Conservation (phyloP, 2,113 vertebrate species). For the Oryzias curvinotus region DNA sequence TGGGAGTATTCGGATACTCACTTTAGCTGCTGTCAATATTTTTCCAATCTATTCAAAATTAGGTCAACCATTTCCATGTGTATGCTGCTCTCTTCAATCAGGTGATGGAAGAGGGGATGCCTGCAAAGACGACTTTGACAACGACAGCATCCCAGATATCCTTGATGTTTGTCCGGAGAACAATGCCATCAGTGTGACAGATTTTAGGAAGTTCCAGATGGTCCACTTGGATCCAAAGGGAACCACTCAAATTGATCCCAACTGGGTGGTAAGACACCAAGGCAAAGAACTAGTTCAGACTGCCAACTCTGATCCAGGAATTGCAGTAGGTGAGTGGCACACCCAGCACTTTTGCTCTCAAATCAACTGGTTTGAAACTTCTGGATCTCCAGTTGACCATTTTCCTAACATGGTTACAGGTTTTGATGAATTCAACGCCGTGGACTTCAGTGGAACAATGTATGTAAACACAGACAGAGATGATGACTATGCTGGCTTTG, state of each 20-base stretch:
- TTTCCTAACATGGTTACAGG: constrained; percentile 69
- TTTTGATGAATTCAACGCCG: constrained; percentile 92
- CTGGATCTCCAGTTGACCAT: neutral
- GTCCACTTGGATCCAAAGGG: constrained; percentile 97
- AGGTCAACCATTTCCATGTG: constrained; percentile 15
- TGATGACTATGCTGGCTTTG: constrained; percentile 96
- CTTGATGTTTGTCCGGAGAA: constrained; percentile 96
- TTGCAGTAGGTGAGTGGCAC: constrained; percentile 89
- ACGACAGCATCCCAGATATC: constrained; percentile 91
- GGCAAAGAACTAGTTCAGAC: constrained; percentile 98
- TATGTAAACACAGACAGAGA: constrained; percentile 97
- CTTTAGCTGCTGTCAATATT: constrained; percentile 22
- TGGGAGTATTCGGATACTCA: constrained; percentile 37
- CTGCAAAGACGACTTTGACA: constrained; percentile 98
- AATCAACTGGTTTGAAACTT: neutral
- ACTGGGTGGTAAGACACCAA: constrained; percentile 97
- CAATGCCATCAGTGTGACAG: constrained; percentile 89
- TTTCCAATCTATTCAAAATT: constrained; percentile 29
- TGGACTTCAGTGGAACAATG: constrained; percentile 98
- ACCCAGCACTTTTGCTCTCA: neutral
- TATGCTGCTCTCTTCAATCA: constrained; percentile 48
- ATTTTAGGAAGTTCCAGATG: constrained; percentile 99
- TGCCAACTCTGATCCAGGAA: constrained; percentile 96
- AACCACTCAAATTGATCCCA: constrained; percentile 97
- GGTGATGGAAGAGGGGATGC: constrained; percentile 94